Percentiles rank a stretch among this genome's conserved stretches.
Conservation (phyloP, 1,140 invertebrate genomes). For the Anagrus nilaparvatae region DNA sequence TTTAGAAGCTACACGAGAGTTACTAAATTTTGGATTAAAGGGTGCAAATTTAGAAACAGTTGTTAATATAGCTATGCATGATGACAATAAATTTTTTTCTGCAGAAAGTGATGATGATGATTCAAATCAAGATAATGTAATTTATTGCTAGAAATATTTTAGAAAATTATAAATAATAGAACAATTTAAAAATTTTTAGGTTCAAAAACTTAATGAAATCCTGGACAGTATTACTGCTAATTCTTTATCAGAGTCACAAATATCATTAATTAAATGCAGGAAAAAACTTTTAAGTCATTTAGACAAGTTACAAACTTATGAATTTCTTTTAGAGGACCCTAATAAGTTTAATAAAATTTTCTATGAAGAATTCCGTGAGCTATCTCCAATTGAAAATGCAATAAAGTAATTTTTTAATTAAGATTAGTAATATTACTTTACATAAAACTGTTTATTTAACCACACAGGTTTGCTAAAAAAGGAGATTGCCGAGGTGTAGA, state of each 20-base stretch:
- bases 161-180: conserved; percentile 40
- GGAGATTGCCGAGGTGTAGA: conserved; percentile 52
- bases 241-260: conserved; percentile 46
- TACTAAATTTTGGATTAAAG: conserved; percentile 64
- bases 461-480: conserved; percentile 48
- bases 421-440: conserved; percentile 36
- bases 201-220: conserved; percentile 30
- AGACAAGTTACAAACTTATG: conserved; percentile 56
- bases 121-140: conserved; percentile 17
- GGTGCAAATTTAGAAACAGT: conserved; percentile 57
- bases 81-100: conserved; percentile 30
- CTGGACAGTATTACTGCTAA: conserved; percentile 29
- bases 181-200: conserved; percentile 15
- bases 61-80: conserved; percentile 40
- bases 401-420: too few relatives aligned
- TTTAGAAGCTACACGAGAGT: conserved; percentile 58
- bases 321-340: conserved; percentile 40
- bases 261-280: conserved; percentile 47
- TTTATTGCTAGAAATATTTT: conserved; percentile 16
- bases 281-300: conserved; percentile 51
- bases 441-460: conserved; percentile 23
- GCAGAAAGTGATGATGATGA: conserved; percentile 24
- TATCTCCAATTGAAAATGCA: conserved; percentile 47
- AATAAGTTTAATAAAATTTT: conserved; percentile 44
- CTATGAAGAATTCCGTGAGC: conserved; percentile 50